Percentiles rank a stretch among this genome's conserved stretches.
Conservation (phyloP, 2,888 invertebrate species). For the Eilema sororculum region DNA sequence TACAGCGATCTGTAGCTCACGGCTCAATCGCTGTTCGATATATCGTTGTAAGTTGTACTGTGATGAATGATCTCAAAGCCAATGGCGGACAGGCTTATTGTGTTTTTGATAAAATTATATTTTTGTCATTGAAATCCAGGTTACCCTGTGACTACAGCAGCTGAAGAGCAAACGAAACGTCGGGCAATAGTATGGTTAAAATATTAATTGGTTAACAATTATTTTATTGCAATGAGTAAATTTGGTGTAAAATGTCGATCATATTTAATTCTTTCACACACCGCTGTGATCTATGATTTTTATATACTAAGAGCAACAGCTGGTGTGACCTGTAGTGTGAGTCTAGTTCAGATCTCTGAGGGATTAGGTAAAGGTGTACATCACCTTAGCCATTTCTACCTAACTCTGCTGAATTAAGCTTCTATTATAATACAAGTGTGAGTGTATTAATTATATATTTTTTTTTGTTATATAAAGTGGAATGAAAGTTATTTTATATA, state of each 20-base stretch:
- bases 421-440: neutral
- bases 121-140: neutral
- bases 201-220: neutral
- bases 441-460: neutral
- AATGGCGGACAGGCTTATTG: neutral
- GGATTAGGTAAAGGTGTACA: too few species aligned
- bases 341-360: too few species aligned
- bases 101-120: neutral
- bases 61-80: neutral
- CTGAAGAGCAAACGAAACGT: neutral
- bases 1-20: conserved; percentile 12
- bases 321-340: too few species aligned
- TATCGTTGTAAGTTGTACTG: neutral
- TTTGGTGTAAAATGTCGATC: too few species aligned
- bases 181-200: neutral
- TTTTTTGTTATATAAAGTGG: neutral
- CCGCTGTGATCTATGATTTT: too few species aligned
- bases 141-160: neutral
- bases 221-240: too few species aligned
- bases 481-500: neutral
- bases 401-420: neutral
- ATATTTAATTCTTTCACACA: too few species aligned
- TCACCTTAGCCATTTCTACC: too few species aligned
- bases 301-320: too few species aligned
- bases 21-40: conserved; percentile 17